These are phyloP conservation scores for Scrobipalpa atriplicella DNA, from an alignment of 2,888 invertebrate genomes.

Conservation along the genomic window DNA sequence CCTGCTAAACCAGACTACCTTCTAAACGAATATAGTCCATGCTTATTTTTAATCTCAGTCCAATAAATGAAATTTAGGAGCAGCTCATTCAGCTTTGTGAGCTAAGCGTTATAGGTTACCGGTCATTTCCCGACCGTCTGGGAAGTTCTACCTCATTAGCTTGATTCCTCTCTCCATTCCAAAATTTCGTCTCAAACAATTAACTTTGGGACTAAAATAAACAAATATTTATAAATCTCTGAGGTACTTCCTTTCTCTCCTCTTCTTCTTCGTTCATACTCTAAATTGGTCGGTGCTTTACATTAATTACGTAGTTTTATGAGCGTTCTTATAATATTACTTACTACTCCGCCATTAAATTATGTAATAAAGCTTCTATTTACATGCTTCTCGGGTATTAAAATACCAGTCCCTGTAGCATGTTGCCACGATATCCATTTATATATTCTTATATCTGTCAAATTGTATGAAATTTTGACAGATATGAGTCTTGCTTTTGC, in stretches of 20 bases:
- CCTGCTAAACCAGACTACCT: not conserved
- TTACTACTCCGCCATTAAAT: conserved; percentile 1
- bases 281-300: conserved; percentile 14
- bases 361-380: not conserved
- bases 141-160: conserved; percentile 38
- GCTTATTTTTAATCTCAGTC: conserved; percentile 2
- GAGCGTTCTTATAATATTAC: conserved; percentile 14
- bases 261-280: conserved; percentile 4
- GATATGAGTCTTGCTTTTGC: no score
- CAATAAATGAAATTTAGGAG: conserved; percentile 3
- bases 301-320: conserved; percentile 25
- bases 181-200: conserved; percentile 24
- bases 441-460: no score
- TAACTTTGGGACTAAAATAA: conserved; percentile 22
- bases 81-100: conserved; percentile 12
- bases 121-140: conserved; percentile 32
- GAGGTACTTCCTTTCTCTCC: not conserved
- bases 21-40: not conserved
- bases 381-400: not conserved
- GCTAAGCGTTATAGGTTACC: conserved; percentile 23
- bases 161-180: conserved; percentile 12
- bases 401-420: no score
- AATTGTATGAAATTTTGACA: no score
- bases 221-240: conserved; percentile 23
- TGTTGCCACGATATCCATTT: no score